phyloP scores from a whole-genome alignment of 2,113 vertebrate species.

The Ailuropoda melanoleuca region DNA sequence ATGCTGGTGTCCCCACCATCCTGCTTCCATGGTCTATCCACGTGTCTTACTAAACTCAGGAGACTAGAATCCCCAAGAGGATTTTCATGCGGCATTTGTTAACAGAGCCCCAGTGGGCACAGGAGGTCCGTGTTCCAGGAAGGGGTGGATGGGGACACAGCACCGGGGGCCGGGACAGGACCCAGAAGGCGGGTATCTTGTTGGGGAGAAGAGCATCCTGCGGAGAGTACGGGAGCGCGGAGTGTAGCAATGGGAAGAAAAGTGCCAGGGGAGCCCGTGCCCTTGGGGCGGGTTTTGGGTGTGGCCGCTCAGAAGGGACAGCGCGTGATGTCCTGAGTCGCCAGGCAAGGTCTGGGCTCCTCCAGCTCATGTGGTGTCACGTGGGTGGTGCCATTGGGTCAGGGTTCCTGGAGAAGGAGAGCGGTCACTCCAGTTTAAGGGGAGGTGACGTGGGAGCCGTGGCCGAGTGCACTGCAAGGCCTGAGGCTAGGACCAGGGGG shows the following conservation, averaged over 20 bases:
- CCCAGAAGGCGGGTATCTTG: rapidly evolving
- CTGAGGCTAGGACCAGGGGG: background rate
- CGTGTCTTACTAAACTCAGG: rapidly evolving
- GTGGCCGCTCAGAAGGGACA: background rate
- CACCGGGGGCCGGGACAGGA: rapidly evolving
- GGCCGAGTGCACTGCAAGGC: rapidly evolving
- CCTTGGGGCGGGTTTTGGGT: background rate
- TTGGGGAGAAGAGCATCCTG: background rate
- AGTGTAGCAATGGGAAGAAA: background rate
- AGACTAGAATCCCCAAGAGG: background rate
- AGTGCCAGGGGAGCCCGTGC: rapidly evolving
- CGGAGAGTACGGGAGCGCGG: too few species aligned
- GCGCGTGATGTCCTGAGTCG: rapidly evolving
- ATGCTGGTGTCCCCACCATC: rapidly evolving
- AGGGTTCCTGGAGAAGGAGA: background rate
- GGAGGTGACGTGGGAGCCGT: background rate
- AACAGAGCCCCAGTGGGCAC: rapidly evolving
- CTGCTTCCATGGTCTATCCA: too few species aligned
- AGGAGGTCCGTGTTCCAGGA: background rate
- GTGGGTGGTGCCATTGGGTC: rapidly evolving
- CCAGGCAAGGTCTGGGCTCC: rapidly evolving
- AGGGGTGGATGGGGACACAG: rapidly evolving
- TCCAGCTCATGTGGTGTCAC: rapidly evolving
- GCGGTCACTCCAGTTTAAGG: background rate
- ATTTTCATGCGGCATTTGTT: rapidly evolving